Conservation (phyloP, 2,888 invertebrate species). For the Neria commutata region DNA sequence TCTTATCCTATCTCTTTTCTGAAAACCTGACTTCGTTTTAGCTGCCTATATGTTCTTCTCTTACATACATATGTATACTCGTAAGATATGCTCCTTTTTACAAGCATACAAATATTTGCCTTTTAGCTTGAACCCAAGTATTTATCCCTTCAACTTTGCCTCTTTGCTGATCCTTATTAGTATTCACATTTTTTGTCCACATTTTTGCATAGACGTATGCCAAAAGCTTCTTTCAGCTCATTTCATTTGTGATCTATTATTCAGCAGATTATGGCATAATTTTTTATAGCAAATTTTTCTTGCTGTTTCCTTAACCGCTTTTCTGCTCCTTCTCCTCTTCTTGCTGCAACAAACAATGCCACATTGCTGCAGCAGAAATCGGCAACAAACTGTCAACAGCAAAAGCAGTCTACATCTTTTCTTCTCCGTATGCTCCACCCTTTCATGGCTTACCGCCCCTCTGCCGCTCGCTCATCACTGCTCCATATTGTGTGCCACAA, state of each 20-base stretch:
- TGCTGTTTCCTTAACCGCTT: too few species aligned
- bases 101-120: not conserved
- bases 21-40: too few species aligned
- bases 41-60: too few species aligned
- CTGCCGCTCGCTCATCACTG: too few species aligned
- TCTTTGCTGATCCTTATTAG: constrained; percentile 2
- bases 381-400: constrained; percentile 20
- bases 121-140: not conserved
- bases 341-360: not conserved
- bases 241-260: constrained; percentile 33
- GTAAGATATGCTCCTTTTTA: not conserved
- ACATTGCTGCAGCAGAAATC: constrained; percentile 19
- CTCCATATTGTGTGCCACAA: constrained; percentile 12
- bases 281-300: too few species aligned
- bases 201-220: too few species aligned
- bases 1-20: too few species aligned
- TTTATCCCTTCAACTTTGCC: not conserved
- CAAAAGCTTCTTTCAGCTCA: constrained; percentile 20
- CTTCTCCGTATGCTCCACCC: too few species aligned
- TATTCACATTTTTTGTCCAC: too few species aligned
- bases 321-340: too few species aligned
- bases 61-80: too few species aligned
- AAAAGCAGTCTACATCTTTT: constrained; percentile 5
- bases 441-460: constrained; percentile 16
- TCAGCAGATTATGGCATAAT: constrained; percentile 35